Conservation (phyloP, 2,797 vertebrate genomes). For the Sebastes oblongus region DNA sequence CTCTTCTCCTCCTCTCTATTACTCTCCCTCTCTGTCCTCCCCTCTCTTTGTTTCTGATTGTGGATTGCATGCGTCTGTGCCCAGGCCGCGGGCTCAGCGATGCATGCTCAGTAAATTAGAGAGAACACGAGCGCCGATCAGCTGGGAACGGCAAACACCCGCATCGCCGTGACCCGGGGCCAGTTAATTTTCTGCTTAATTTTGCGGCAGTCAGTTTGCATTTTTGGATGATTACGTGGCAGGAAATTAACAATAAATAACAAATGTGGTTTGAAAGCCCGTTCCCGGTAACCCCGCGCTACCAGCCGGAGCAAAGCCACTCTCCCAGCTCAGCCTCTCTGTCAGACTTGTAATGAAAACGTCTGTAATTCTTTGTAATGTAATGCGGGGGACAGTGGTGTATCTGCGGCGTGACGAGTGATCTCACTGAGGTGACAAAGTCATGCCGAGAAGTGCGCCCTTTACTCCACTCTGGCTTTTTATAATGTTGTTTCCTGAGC, state of each 20-base stretch:
- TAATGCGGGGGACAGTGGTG: slow-evolving; percentile 90
- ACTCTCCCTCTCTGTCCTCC: slow-evolving; percentile 74
- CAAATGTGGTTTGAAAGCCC: slow-evolving; percentile 94
- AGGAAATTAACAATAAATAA: slow-evolving; percentile 99
- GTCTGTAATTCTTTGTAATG: slow-evolving; percentile 99
- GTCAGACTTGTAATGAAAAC: slow-evolving; percentile 86
- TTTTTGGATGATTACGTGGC: slow-evolving; percentile 99
- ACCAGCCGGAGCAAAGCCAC: slow-evolving; percentile 43
- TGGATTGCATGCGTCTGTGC: slow-evolving; percentile 84
- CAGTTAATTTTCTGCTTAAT: slow-evolving; percentile 99
- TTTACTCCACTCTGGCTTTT: slow-evolving; percentile 73
- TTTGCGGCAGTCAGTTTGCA: slow-evolving; percentile 99
- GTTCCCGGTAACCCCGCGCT: slow-evolving; percentile 42
- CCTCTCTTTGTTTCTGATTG: slow-evolving; percentile 89
- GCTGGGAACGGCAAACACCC: slow-evolving; percentile 91
- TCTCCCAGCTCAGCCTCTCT: slow-evolving; percentile 63
- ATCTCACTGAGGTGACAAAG: slow-evolving; percentile 83
- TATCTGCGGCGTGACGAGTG: slow-evolving; percentile 86
- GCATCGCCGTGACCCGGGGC: slow-evolving; percentile 97
- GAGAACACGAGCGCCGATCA: slow-evolving; percentile 98
- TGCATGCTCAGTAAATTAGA: slow-evolving; percentile 99
- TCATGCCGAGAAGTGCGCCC: slow-evolving; percentile 79
- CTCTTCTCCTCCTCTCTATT: slow-evolving; percentile 74
- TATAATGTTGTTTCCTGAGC: slow-evolving; percentile 84
- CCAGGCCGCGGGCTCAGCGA: slow-evolving; percentile 94